These are phyloP conservation scores for Chelon auratus DNA, from an alignment of 2,797 vertebrate genomes.

Conservation along the genomic window DNA sequence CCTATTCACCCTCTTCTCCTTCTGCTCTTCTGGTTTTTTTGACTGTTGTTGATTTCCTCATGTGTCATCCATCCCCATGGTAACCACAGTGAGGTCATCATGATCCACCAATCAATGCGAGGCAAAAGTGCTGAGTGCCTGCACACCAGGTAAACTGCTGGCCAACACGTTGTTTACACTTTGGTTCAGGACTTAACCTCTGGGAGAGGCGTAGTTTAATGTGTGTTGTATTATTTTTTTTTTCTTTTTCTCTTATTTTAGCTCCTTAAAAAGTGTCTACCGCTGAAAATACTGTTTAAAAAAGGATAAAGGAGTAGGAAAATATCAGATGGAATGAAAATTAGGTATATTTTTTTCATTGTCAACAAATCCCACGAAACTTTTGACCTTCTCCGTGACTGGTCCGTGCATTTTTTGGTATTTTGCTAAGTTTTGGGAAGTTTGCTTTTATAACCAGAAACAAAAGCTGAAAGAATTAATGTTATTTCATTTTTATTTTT, in stretches of 20 bases:
- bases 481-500: too few species aligned
- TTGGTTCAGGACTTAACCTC: conserved; percentile 15
- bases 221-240: not conserved
- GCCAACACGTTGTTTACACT: conserved; percentile 47
- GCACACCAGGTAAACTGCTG: conserved; percentile 92
- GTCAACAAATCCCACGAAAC: conserved; percentile 19
- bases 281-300: not conserved
- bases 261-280: not conserved
- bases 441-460: too few species aligned
- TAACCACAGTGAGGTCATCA: conserved; percentile 98
- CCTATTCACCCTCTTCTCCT: conserved; percentile 78
- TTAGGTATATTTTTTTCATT: not conserved
- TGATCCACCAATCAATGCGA: conserved; percentile 97
- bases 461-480: too few species aligned
- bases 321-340: not conserved
- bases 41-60: conserved; percentile 87
- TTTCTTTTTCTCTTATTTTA: not conserved
- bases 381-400: not conserved
- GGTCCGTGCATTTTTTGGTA: too few species aligned
- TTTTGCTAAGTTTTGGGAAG: too few species aligned
- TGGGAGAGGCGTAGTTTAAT: conserved; percentile 11
- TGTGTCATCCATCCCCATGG: conserved; percentile 92
- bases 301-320: not conserved
- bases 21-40: conserved; percentile 77
- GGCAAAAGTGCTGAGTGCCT: conserved; percentile 99